These are phyloP conservation scores for Tiliacea citrago DNA, from an alignment of 2,888 invertebrate species.

Conservation along the genomic window DNA sequence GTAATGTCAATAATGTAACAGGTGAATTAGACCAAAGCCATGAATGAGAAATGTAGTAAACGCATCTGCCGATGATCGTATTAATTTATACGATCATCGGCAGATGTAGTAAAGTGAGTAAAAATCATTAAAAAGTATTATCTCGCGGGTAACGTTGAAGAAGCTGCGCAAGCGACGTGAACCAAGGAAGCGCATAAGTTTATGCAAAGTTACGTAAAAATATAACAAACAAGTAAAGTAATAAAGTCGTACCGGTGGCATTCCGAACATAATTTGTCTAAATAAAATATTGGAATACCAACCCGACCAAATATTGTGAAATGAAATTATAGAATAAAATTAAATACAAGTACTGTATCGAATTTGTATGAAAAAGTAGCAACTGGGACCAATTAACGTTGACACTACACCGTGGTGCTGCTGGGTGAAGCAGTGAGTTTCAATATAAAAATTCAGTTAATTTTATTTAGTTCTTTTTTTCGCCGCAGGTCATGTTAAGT, in stretches of 20 bases:
- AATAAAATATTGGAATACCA: conserved; percentile 57
- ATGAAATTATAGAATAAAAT: conserved; percentile 53
- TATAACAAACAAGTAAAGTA: conserved; percentile 35
- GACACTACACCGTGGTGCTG: background rate
- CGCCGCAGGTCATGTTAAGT: background rate
- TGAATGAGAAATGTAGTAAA: background rate
- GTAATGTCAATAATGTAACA: background rate
- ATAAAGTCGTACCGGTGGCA: conserved; percentile 49
- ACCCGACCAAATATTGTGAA: conserved; percentile 51
- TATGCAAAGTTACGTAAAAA: conserved; percentile 43
- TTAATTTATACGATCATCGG: too few species aligned
- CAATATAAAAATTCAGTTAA: background rate
- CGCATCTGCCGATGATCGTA: background rate
- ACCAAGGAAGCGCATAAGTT: background rate
- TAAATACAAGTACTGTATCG: conserved; percentile 44
- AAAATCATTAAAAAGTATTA: background rate
- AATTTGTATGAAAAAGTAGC: conserved; percentile 45
- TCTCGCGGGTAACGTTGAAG: background rate
- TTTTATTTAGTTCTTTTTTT: conserved; percentile 8
- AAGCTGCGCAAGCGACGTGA: background rate
- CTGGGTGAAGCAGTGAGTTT: background rate
- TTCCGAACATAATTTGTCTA: conserved; percentile 49
- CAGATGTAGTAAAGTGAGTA: background rate
- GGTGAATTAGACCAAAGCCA: too few species aligned
- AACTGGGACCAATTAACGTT: conserved; percentile 4